Base-by-base conservation (phyloP, 2,888 invertebrate genomes). In the Tetragnatha montana region DNA sequence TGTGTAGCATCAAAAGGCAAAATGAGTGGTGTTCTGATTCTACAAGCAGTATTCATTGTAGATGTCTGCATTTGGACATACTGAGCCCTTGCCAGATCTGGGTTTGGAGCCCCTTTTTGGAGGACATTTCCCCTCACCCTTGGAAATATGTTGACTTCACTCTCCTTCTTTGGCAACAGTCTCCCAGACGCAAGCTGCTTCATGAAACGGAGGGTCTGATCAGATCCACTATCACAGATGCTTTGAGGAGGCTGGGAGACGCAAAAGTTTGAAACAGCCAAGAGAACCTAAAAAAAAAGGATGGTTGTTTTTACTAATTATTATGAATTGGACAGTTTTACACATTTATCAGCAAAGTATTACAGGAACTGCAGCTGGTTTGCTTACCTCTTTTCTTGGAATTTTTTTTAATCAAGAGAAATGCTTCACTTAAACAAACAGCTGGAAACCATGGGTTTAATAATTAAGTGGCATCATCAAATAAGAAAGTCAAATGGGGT, bases 61-160 rank as follows among this genome's bases (percentile, higher is more conserved):
- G 93, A 92, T 2, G 93, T 93, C 91, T 93, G 93, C 71, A 92
- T 92, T 91, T 93, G 93, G 19, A 93, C 93, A 89, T 93, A 93
- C 89, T 93, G 93, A n/a, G 92, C 93, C 86, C 93, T 92, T 14
- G 93, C 93, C 6, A 93, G 93, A 86, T 93, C 93, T 8, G 93
- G 93, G 88, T 93, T 93, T n/a, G 92, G 92, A 17, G 92, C 93
- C 6, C 93, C 92, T 8, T 92, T 93, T 74, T 92, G 93, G 19
- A 93, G 91, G 89, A 93, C 93, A 88, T 93, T 93, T 10, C 93
- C 93, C 73, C 93, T 91, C 8, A 93, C 92, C n/a, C 93, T 91
- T 14, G 93, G 93, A 91, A 93, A 93, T 51, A 92, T 92, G 91
- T 93, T 93, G 1, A 83, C 17, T 76, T 84, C 69, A 12, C 81